Base-by-base conservation (phyloP, 2,113 vertebrate genomes). In the Daubentonia madagascariensis region DNA sequence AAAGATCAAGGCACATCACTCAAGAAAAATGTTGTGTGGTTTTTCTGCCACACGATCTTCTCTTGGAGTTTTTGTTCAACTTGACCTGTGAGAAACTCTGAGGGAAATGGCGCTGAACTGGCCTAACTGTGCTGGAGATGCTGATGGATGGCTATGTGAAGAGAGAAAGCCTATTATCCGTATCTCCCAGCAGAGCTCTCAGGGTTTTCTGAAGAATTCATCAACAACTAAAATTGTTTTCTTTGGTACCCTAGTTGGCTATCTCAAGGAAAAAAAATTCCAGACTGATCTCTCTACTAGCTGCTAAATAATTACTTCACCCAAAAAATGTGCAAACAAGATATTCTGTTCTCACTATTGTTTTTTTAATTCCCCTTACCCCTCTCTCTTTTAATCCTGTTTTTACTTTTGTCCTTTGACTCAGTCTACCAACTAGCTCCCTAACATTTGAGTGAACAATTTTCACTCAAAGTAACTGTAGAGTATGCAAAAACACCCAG, bases 391-490 rank as follows among this genome's bases (percentile, higher is more conserved):
- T 88, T 22, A 70, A 70, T 72, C 17, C 8, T 30, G 7, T 48
- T 92, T 97, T 93, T 67, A 52, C 67, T n/a, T 78, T 92, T 75
- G 16, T 30, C 43, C 37, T 35, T 52, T 84, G 30, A 87, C 32
- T 89, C 54, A 43, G 6, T 61, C 40, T 73, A 73, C 22, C 35
- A 78, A 57, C 23, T 63, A 79, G 78, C 2, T 85, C n/a, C 22
- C 25, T 63, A 89, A 79, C 2, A 85, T 54, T 0, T n/a, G 9
- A 87, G 43, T n/a, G 18, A 63, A 76, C 0, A 83, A 16, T 80
- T 95, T 85, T 52, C 48, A 63, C 40, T 85, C 57, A 73, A 88
- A 76, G 48, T 72, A 50, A 45, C 35, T 80, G 16, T 28, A 61
- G 57, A 81, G 8, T 17, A 8, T 70, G 22, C 18, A 61, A 76